phyloP scores from a whole-genome alignment of 2,113 vertebrate species.

The Rhagologus leucostigma region DNA sequence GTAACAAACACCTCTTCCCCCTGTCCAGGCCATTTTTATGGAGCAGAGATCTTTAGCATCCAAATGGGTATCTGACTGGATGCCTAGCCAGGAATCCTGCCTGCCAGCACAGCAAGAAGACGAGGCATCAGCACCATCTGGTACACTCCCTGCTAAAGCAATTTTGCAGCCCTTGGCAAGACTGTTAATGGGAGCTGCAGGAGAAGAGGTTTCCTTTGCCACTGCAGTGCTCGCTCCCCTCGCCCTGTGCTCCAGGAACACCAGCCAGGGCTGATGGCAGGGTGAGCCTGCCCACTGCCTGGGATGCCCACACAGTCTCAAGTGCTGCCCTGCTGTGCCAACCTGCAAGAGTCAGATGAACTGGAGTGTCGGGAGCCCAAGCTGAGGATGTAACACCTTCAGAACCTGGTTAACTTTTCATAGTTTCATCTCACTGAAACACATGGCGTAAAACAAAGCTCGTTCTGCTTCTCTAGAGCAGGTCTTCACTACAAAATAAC shows the following conservation, averaged over 20 bases:
- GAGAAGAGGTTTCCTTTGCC: neutral
- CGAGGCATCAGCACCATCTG: neutral
- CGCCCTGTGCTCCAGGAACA: fast-evolving
- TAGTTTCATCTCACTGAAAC: neutral
- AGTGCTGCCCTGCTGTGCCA: neutral
- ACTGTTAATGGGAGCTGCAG: neutral
- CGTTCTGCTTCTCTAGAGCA: neutral
- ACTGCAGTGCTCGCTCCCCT: fast-evolving
- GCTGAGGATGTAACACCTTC: neutral
- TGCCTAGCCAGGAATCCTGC: neutral
- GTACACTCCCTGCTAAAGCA: neutral
- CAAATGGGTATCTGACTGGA: neutral
- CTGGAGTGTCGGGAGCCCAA: neutral
- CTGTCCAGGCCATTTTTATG: neutral
- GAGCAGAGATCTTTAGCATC: neutral
- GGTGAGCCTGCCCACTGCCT: neutral
- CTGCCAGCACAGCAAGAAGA: neutral
- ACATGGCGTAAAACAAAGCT: fast-evolving
- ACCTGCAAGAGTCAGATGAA: neutral
- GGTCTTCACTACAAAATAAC: neutral
- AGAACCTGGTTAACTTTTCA: neutral
- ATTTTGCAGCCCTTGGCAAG: neutral
- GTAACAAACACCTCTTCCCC: neutral
- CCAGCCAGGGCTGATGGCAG: neutral
- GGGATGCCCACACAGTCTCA: neutral